phyloP scores from a whole-genome alignment of 2,113 vertebrate genomes.

The Anolis sagrei region DNA sequence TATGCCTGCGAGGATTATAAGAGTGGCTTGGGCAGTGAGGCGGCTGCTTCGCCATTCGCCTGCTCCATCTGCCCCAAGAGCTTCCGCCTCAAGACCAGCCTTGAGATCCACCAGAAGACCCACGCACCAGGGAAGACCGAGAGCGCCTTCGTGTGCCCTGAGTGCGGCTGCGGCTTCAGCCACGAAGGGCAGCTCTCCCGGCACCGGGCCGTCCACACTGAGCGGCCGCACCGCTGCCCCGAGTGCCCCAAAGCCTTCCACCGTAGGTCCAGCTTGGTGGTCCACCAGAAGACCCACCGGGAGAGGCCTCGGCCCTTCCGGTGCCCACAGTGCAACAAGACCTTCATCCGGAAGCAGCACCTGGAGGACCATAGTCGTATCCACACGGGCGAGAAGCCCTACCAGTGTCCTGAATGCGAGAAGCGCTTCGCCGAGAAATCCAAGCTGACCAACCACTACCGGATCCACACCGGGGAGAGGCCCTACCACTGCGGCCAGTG shows the following conservation, averaged over 20 bases:
- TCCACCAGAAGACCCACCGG: constrained; percentile 12
- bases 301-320: constrained; percentile 8
- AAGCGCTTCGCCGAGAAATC: constrained; percentile 38
- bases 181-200: constrained; percentile 39
- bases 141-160: neutral
- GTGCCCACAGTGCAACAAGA: constrained; percentile 19
- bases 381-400: constrained; percentile 32
- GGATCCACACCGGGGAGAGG: constrained; percentile 34
- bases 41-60: neutral
- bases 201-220: constrained; percentile 39
- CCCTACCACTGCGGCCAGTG: constrained; percentile 34
- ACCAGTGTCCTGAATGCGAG: constrained; percentile 32
- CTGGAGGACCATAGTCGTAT: neutral
- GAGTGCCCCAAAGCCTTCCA: constrained; percentile 43
- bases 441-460: constrained; percentile 37
- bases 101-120: constrained; percentile 25
- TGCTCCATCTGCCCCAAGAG: constrained; percentile 36
- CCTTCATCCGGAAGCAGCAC: constrained; percentile 17
- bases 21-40: neutral
- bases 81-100: constrained; percentile 24
- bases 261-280: constrained; percentile 21
- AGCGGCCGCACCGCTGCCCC: constrained; percentile 33
- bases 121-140: neutral
- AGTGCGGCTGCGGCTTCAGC: constrained; percentile 42
- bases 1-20: neutral